Percentiles rank a stretch among this genome's conserved stretches.
phyloP scores from a whole-genome alignment of 1,140 invertebrate genomes.

The Latrodectus geometricus region DNA sequence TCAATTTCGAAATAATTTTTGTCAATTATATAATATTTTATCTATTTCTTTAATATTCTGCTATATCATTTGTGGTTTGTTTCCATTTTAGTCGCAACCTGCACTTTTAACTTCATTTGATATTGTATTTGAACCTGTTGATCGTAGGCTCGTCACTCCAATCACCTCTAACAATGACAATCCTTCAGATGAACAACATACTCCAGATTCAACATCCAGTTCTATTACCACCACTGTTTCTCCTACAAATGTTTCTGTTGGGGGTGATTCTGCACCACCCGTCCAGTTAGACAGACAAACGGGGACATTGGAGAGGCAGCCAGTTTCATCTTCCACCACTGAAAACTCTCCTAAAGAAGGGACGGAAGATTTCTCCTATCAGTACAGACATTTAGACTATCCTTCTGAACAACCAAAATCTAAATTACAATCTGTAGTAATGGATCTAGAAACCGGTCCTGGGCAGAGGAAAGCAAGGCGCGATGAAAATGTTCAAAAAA shows the following conservation, averaged over 20 bases:
- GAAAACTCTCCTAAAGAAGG: not conserved
- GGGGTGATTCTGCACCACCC: not conserved
- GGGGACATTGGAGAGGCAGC: not conserved
- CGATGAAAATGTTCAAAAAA: too few relatives aligned
- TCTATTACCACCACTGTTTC: constrained; percentile 35
- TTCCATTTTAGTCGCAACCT: not conserved
- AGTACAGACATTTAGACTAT: too few relatives aligned
- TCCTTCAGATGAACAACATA: constrained; percentile 37
- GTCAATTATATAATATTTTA: too few relatives aligned
- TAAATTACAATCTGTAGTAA: too few relatives aligned
- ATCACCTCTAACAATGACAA: constrained; percentile 32
- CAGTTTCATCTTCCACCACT: not conserved
- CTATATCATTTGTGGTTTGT: not conserved
- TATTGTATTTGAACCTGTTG: constrained; percentile 10
- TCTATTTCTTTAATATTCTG: too few relatives aligned
- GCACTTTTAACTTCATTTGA: constrained; percentile 4
- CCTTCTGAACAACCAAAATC: too few relatives aligned
- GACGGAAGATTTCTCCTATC: too few relatives aligned
- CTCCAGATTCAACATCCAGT: constrained; percentile 30
- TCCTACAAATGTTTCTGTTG: constrained; percentile 14
- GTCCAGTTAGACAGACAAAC: not conserved
- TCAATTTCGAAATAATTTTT: too few relatives aligned
- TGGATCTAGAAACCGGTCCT: too few relatives aligned
- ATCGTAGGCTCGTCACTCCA: not conserved
- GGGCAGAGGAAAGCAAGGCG: too few relatives aligned